Base-by-base conservation (phyloP, 2,797 vertebrate species). In the Cynodonichthys magdalenae region DNA sequence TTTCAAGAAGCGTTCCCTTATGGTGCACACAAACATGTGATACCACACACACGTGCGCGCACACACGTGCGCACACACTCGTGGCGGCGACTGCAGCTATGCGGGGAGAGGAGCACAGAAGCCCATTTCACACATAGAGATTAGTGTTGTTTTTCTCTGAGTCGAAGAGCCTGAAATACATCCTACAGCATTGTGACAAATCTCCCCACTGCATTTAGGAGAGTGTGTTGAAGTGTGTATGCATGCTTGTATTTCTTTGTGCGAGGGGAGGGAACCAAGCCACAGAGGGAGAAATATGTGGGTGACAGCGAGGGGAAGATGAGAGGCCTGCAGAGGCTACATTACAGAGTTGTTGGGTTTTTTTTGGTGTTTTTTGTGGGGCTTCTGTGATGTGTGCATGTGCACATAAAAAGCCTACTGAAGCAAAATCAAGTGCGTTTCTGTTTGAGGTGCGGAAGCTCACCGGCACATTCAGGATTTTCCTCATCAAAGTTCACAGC, bases 401-500 rank as follows among this genome's bases (percentile, higher is more conserved):
- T 57, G 27, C 15, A 56, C 52, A 18, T 49, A 47, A 36, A 53
- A 14, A 12, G 36, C 59, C 41, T 65, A 14, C 50, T 5, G 15
- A 6, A 31, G 45, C 15, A 29, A 49, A 15, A n/a, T 51, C 15
- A 3, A 44, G 45, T 64, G 44, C 11, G 3, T 39, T 39, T 39
- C 11, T 49, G 44, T 36, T 54, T 61, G 31, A 66, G 20, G 44
- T 28, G 20, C n/a, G 34, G 36, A 15, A 42, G 17, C 59, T 96
- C 93, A 99, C 97, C 97, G 86, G 97, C 96, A 90, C 97, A 99
- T 90, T 99, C 97, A 4, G 97, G 97, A 75, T 99, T 99, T 89
- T 99, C 97, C 90, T 99, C 97, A 58, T 99, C 97, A 87, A 98
- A 99, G 93, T 98, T 99, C 90, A 99, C 97, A 46, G 97, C 97